phyloP scores from a whole-genome alignment of 2,888 invertebrate species.

The Aspidiotus rigidus region DNA sequence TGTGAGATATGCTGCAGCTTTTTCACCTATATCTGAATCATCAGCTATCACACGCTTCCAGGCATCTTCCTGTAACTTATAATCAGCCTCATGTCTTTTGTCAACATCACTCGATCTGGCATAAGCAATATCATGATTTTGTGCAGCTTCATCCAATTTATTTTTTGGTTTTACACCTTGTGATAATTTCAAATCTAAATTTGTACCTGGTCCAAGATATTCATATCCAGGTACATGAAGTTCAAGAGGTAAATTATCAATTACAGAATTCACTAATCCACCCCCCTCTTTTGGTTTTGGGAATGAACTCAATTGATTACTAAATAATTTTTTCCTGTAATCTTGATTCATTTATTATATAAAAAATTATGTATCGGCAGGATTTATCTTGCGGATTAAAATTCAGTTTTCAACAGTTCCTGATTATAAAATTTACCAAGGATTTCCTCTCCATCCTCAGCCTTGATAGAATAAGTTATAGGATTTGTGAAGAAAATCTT shows the following conservation, averaged over 20 bases:
- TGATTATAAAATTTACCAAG: conserved; percentile 9
- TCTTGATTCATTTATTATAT: conserved; percentile 5
- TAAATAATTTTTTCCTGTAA: neutral
- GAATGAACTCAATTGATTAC: neutral
- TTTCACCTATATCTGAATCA: conserved; percentile 30
- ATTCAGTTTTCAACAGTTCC: conserved; percentile 5
- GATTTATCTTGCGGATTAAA: conserved; percentile 10
- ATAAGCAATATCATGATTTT: conserved; percentile 19
- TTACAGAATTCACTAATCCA: neutral
- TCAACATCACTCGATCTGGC: conserved; percentile 13
- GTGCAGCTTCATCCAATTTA: conserved; percentile 5
- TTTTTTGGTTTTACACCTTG: conserved; percentile 6
- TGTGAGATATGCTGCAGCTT: conserved; percentile 13
- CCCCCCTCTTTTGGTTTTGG: conserved; percentile 1
- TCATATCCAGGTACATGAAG: conserved; percentile 1
- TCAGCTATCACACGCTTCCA: conserved; percentile 33
- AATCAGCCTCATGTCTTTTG: conserved; percentile 29
- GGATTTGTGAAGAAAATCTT: conserved; percentile 5
- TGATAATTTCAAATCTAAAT: conserved; percentile 17
- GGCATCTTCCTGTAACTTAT: conserved; percentile 18
- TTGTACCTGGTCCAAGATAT: conserved; percentile 1
- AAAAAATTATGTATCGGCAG: conserved; percentile 3
- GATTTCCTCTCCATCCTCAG: conserved; percentile 6
- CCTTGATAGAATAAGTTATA: conserved; percentile 6
- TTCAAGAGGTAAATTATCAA: conserved; percentile 1